Evolutionary conservation across 2,113 vertebrate genomes (phyloP).

Genomic region (Ophthalmolycus amberensis): DNA sequence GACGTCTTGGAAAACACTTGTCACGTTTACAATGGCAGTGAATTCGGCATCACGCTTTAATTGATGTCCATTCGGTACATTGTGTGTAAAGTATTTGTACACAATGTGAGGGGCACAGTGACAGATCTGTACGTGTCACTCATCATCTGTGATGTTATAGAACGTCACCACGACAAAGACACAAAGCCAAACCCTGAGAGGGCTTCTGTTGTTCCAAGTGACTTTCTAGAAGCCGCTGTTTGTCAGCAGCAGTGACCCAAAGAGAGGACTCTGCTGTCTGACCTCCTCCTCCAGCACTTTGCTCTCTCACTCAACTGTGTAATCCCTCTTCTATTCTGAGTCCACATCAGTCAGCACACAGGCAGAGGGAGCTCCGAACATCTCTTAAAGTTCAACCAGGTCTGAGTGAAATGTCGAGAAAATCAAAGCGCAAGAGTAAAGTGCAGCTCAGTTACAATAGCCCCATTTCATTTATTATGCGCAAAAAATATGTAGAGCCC

Average conservation of each 20-base stretch:
- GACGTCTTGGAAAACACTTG: background rate
- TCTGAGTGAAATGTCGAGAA: background rate
- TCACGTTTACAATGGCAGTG: background rate
- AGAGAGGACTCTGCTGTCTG: conserved; percentile 40
- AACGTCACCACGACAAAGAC: conserved; percentile 4
- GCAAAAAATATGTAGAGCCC: background rate
- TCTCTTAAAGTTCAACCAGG: background rate
- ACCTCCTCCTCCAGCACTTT: conserved; percentile 12
- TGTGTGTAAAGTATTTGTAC: background rate
- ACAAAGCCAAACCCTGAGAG: background rate
- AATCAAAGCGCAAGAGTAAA: background rate
- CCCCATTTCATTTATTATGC: background rate
- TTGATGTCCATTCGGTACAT: background rate
- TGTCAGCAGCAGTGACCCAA: conserved; percentile 46
- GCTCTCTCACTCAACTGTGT: conserved; percentile 12
- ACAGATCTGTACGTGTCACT: background rate
- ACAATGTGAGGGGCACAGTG: background rate
- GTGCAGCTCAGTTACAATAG: background rate
- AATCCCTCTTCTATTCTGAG: conserved; percentile 17
- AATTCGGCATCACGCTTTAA: background rate
- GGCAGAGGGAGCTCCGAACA: background rate
- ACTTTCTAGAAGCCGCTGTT: conserved; percentile 23
- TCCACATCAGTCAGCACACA: background rate
- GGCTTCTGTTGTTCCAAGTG: background rate
- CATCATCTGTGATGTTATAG: background rate